A percentile compares a stretch with the other conserved stretches of the same genome.
These are phyloP conservation scores for Ariolimax columbianus DNA, from an alignment of 2,888 invertebrate species.

Conservation along the genomic window DNA sequence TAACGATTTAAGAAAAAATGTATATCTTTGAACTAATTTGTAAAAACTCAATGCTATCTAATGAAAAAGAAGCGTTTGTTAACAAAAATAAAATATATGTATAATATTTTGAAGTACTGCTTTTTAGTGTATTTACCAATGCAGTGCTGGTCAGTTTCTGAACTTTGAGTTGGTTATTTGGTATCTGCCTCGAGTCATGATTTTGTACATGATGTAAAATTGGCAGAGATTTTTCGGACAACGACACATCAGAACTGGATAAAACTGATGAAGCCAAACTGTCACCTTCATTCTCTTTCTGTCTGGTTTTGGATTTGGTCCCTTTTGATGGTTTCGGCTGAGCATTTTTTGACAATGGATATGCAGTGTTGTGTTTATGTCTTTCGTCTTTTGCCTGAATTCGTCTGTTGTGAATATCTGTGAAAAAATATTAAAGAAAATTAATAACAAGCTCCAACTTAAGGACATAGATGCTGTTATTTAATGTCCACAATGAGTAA, in stretches of 20 bases:
- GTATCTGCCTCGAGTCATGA: background rate
- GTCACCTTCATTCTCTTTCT: background rate
- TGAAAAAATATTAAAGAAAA: background rate
- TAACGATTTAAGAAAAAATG: no score
- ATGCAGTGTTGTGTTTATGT: background rate
- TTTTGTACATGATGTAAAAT: background rate
- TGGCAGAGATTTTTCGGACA: background rate
- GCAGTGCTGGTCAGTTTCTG: background rate
- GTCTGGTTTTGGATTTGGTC: background rate
- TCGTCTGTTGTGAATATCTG: conserved; percentile 2
- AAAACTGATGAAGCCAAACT: background rate
- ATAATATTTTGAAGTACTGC: background rate
- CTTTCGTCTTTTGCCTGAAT: background rate
- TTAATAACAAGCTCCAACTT: background rate
- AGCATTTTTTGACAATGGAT: background rate
- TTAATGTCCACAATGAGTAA: no score
- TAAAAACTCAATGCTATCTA: no score
- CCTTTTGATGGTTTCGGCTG: background rate
- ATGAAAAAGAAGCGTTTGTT: no score
- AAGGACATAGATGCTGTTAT: no score
- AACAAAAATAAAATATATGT: background rate
- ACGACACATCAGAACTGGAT: background rate
- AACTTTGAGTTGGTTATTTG: background rate
- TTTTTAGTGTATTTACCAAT: background rate
- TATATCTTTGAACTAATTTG: no score